Conservation (phyloP, 2,113 vertebrate genomes). For the Eulemur rufifrons region DNA sequence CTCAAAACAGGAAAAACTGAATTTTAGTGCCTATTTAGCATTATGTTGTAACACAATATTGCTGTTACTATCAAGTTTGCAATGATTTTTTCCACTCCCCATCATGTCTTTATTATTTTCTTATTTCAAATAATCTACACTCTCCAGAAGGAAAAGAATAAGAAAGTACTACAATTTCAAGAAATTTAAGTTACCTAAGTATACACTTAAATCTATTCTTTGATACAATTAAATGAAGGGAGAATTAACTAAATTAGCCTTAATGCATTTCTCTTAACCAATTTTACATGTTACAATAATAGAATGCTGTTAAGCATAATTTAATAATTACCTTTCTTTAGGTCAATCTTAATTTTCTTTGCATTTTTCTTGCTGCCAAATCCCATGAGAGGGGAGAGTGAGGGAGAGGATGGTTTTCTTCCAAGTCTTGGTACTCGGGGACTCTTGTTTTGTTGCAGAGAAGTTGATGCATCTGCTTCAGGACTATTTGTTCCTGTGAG, state of each 20-base stretch:
- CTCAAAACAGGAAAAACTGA: background rate
- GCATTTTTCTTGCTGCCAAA: conserved; percentile 91
- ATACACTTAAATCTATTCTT: conserved; percentile 64
- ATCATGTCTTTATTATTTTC: background rate
- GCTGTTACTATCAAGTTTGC: background rate
- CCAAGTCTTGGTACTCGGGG: conserved; percentile 82
- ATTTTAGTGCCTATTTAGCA: background rate
- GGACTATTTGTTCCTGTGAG: conserved; percentile 68
- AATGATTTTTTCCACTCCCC: background rate
- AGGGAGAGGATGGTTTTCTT: conserved; percentile 87
- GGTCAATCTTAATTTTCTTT: conserved; percentile 93
- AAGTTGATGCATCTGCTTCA: conserved; percentile 68
- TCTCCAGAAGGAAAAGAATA: background rate
- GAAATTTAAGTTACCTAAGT: conserved; percentile 49
- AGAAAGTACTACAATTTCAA: conserved; percentile 45
- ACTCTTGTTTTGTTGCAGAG: conserved; percentile 78
- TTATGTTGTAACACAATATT: background rate
- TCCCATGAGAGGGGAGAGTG: conserved; percentile 87
- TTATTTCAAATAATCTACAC: conserved; percentile 41
- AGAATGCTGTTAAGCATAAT: conserved; percentile 69
- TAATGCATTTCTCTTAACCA: conserved; percentile 75
- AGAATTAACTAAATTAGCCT: conserved; percentile 72
- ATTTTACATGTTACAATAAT: conserved; percentile 68
- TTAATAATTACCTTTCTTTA: conserved; percentile 93
- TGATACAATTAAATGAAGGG: conserved; percentile 64